These are phyloP conservation scores for Sepioteuthis lessoniana DNA, from an alignment of 2,888 invertebrate genomes.

Conservation along the genomic window DNA sequence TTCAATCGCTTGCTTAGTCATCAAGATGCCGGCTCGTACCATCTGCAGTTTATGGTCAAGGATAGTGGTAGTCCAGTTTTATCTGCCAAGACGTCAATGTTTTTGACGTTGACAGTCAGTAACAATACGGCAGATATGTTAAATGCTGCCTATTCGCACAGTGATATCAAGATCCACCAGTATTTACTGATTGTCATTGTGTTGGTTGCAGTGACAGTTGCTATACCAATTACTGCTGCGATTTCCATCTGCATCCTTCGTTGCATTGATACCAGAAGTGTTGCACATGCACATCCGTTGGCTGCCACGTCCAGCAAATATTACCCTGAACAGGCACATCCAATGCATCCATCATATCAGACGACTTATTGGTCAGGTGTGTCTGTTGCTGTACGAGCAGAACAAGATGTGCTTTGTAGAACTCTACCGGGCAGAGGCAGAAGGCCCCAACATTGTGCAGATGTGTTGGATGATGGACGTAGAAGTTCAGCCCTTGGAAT, in stretches of 20 bases:
- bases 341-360: constrained; percentile 14
- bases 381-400: neutral
- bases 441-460: constrained; percentile 21
- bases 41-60: constrained; percentile 15
- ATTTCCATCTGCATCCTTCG: constrained; percentile 33
- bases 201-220: neutral
- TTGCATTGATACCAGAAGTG: constrained; percentile 23
- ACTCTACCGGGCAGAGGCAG: constrained; percentile 33
- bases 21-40: constrained; percentile 37
- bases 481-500: constrained; percentile 12
- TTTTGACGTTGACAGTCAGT: constrained; percentile 45
- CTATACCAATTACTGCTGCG: constrained; percentile 10
- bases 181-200: constrained; percentile 33
- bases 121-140: neutral
- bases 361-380: neutral
- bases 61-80: constrained; percentile 46
- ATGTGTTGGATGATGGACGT: neutral
- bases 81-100: neutral
- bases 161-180: neutral
- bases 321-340: neutral
- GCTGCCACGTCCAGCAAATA: neutral
- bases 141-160: neutral
- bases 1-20: constrained; percentile 34
- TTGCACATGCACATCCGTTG: constrained; percentile 33
- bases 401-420: constrained; percentile 33